Evolutionary conservation across 2,888 invertebrate species (phyloP), one percentile per base, ranked within the genome.

Genomic region (Ectemnius cavifrons): DNA sequence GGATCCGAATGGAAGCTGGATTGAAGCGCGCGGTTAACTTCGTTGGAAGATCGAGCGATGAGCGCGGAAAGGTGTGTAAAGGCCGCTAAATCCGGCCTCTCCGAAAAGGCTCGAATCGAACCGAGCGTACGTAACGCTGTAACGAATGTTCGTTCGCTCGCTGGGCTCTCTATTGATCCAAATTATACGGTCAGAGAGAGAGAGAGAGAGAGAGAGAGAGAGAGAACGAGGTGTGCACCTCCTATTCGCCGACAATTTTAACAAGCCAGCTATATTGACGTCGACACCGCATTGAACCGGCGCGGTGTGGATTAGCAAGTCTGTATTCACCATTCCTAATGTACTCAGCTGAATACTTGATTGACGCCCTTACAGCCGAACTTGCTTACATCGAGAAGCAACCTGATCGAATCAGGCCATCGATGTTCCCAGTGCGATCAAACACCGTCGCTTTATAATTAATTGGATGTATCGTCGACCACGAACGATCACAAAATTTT

Each of bases 181-280:
- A 71, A 77, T 77, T 71, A 77, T 77, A 77, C 75, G 67, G 75
- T 65, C 71, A 77, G 71, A 68, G 71, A 71, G 77, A 71, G 75
- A 75, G 57, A 37, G 37, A 37, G 37, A 2, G 37, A 37, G 37
- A 37, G 37, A 37, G 37, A 4, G 37, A 6, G 37, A 6, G 23
- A 23, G 23, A 23, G 37, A 37, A 11, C 37, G 37, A 57, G 52
- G 58, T 52, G 65, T 64, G 47, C 65, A 46, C 65, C 20, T 60
- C 52, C 49, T 52, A 67, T 71, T 71, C 75, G 67, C 67, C 71
- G 62, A 76, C 71, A 71, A 77, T 77, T 75, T 75, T 77, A 77
- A 77, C 77, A 67, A 77, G 75, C 67, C 62, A 56, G 75, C 75
- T 75, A 67, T 67, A 75, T 75, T 67, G 71, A 63, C 71, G 75